Evolutionary conservation across 2,797 vertebrate species (phyloP).

Genomic region (Margarornis squamiger): DNA sequence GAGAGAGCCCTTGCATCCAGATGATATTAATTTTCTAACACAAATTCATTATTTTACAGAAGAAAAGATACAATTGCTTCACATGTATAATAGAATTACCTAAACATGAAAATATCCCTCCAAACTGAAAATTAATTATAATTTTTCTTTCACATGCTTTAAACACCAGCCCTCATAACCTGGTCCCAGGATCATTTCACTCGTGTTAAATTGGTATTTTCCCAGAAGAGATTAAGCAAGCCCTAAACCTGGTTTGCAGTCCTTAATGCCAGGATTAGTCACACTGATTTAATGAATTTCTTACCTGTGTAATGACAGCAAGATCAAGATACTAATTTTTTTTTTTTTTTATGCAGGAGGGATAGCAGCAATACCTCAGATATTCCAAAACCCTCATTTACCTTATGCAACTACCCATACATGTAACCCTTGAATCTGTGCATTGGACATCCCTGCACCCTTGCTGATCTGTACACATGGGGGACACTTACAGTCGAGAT

Average conservation of each 20-base stretch:
- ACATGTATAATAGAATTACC: background rate
- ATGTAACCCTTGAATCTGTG: background rate
- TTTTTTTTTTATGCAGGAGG: background rate
- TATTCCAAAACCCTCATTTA: background rate
- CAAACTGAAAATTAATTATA: background rate
- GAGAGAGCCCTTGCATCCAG: background rate
- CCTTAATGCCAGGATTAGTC: constrained; percentile 8
- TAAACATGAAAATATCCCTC: constrained; percentile 2
- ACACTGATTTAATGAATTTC: background rate
- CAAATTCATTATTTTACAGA: constrained; percentile 12
- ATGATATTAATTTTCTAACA: constrained; percentile 34
- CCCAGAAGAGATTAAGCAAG: background rate
- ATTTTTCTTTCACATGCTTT: background rate
- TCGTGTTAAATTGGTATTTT: constrained; percentile 20
- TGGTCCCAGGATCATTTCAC: background rate
- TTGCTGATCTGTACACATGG: accelerated
- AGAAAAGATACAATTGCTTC: background rate
- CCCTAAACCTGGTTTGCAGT: background rate
- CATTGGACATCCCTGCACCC: accelerated
- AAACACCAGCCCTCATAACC: background rate
- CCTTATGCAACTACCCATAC: background rate
- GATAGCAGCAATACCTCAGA: background rate
- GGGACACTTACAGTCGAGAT: background rate
- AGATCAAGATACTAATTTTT: background rate
- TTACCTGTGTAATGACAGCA: background rate